A percentile compares a stretch with the other conserved stretches of the same genome.
Conservation (phyloP, 1,140 invertebrate genomes). For the Drosophila equinoxialis region DNA sequence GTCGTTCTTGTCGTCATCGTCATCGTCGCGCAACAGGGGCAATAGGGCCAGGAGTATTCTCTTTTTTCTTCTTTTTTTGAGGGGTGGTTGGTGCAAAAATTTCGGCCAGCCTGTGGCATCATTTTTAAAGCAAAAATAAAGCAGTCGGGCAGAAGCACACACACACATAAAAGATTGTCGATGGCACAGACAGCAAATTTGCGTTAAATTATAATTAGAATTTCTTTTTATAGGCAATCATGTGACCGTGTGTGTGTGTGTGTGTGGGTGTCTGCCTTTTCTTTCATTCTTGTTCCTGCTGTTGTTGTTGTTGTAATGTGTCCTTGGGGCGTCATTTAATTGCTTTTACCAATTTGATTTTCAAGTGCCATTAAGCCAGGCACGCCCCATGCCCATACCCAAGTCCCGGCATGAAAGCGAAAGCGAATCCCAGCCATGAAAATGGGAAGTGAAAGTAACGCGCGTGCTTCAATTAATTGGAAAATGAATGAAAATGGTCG, state of each 20-base stretch:
- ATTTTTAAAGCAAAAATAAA: constrained; percentile 67
- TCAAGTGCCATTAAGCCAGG: constrained; percentile 82
- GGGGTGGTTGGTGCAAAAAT: constrained; percentile 55
- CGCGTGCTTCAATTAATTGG: constrained; percentile 81
- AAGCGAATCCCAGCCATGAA: constrained; percentile 46
- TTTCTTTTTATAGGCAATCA: constrained; percentile 81
- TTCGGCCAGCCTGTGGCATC: constrained; percentile 47
- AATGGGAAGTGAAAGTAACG: constrained; percentile 70
- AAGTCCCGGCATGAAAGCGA: constrained; percentile 47
- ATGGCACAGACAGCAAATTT: constrained; percentile 71
- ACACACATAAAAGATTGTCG: constrained; percentile 45
- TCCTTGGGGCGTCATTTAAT: constrained; percentile 83
- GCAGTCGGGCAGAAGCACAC: constrained; percentile 49
- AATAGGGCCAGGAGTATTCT: constrained; percentile 10
- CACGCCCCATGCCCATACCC: constrained; percentile 42
- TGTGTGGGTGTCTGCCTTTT: constrained; percentile 37
- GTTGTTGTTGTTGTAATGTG: constrained; percentile 75
- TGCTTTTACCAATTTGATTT: constrained; percentile 83
- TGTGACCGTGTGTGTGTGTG: constrained; percentile 36
- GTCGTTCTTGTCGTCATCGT: constrained; percentile 19
- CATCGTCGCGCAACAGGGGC: constrained; percentile 67
- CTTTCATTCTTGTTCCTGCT: constrained; percentile 29
- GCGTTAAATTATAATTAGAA: constrained; percentile 82
- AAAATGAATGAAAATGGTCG: constrained; percentile 69
- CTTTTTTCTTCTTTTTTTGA: constrained; percentile 5